These are phyloP conservation scores for Drosophila kanekoi DNA, from an alignment of 2,888 invertebrate genomes.

Conservation along the genomic window DNA sequence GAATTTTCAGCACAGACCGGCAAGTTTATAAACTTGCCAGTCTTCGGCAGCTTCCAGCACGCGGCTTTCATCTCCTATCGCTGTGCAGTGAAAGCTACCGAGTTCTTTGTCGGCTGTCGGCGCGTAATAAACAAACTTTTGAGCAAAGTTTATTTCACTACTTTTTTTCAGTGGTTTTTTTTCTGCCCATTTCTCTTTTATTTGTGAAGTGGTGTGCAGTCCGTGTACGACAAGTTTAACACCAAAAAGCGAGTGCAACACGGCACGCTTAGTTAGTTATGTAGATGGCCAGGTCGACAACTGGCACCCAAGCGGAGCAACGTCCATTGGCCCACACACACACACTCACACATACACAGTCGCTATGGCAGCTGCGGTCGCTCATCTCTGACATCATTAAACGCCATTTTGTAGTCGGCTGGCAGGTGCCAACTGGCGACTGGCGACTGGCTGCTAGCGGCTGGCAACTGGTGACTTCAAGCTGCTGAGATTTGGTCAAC, in stretches of 20 bases:
- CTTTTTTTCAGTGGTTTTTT: constrained; percentile 47
- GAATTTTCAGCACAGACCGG: constrained; percentile 71
- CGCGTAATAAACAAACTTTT: constrained; percentile 82
- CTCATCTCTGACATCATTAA: constrained; percentile 81
- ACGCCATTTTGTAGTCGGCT: constrained; percentile 66
- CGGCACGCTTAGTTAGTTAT: constrained; percentile 82
- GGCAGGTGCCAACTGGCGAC: constrained; percentile 41
- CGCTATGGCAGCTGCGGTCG: constrained; percentile 60
- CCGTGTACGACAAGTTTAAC: constrained; percentile 75
- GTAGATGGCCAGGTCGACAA: constrained; percentile 75
- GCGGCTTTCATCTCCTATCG: not conserved
- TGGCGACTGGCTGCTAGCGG: constrained; percentile 15
- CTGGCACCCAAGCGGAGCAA: constrained; percentile 55
- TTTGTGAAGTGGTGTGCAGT: constrained; percentile 57
- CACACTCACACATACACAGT: constrained; percentile 3
- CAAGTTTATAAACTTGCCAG: constrained; percentile 61
- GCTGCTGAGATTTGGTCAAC: constrained; percentile 50
- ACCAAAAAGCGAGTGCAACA: constrained; percentile 66
- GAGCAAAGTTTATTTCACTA: constrained; percentile 80
- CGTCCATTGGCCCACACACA: constrained; percentile 66
- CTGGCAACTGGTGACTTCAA: constrained; percentile 36
- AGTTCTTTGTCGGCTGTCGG: constrained; percentile 69
- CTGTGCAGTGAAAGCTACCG: constrained; percentile 47
- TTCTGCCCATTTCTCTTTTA: constrained; percentile 16
- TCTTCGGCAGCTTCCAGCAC: not conserved